Conservation (phyloP, 2,113 vertebrate species). For the Eidolon helvum region DNA sequence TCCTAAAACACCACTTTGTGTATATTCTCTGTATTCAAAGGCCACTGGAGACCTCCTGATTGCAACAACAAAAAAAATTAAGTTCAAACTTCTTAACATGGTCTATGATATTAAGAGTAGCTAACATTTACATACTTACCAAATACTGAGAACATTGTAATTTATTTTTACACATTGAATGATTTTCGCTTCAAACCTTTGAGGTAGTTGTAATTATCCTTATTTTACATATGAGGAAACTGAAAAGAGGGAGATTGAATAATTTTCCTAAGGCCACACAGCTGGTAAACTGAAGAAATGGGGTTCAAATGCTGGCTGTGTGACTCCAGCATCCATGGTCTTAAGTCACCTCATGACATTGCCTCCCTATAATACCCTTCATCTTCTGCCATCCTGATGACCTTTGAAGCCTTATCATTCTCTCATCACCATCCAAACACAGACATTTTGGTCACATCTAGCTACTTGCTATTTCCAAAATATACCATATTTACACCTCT, state of each 20-base stretch:
- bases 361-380: neutral
- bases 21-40: neutral
- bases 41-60: neutral
- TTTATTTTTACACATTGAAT: conserved; percentile 31
- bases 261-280: neutral
- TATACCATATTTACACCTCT: neutral
- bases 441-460: neutral
- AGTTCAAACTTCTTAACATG: neutral
- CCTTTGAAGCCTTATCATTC: neutral
- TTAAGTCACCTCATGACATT: neutral
- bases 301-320: neutral
- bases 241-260: neutral
- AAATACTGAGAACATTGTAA: neutral
- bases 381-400: neutral
- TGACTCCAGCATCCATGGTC: neutral
- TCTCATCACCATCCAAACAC: neutral
- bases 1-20: neutral
- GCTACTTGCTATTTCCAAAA: neutral
- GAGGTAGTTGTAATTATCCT: neutral
- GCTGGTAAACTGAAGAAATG: neutral
- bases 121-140: neutral
- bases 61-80: neutral
- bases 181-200: neutral
- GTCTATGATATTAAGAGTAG: neutral
- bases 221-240: conserved; percentile 11